Evolutionary conservation across 1,140 invertebrate genomes (phyloP).

Genomic region (Drosophila cardini): DNA sequence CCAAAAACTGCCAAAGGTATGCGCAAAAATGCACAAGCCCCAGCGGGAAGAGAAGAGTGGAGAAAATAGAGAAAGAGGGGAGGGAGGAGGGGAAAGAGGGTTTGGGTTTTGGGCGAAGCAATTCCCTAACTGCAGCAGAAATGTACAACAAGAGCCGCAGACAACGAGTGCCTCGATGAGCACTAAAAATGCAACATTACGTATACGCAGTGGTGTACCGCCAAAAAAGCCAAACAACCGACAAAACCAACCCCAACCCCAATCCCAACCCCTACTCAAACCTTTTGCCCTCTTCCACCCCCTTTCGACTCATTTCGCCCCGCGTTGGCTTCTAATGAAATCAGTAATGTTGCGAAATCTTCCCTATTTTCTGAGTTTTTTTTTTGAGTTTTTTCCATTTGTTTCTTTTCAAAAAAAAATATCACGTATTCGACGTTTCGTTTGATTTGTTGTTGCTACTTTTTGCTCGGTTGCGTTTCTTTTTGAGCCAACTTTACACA

Average conservation of each 20-base stretch:
- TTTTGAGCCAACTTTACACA: slow-evolving; percentile 65
- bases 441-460: slow-evolving; percentile 46
- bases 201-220: slow-evolving; percentile 84
- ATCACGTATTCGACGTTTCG: slow-evolving; percentile 55
- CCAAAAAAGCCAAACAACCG: slow-evolving; percentile 39
- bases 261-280: background rate
- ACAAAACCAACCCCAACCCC: slow-evolving; percentile 19
- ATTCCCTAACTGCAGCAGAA: slow-evolving; percentile 84
- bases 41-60: too few species aligned
- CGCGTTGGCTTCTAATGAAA: slow-evolving; percentile 77
- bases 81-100: background rate
- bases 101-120: slow-evolving; percentile 64
- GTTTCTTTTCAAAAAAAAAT: background rate
- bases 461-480: slow-evolving; percentile 28
- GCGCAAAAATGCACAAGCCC: slow-evolving; percentile 79
- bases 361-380: slow-evolving; percentile 17
- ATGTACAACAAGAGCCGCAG: slow-evolving; percentile 80
- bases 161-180: slow-evolving; percentile 60
- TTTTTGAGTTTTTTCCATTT: background rate
- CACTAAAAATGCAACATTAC: slow-evolving; percentile 80
- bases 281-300: background rate
- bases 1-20: slow-evolving; percentile 80
- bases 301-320: slow-evolving; percentile 8
- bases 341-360: slow-evolving; percentile 66
- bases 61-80: slow-evolving; percentile 25